Conservation (phyloP, 2,113 vertebrate species). For the Ochotona curzoniae region DNA sequence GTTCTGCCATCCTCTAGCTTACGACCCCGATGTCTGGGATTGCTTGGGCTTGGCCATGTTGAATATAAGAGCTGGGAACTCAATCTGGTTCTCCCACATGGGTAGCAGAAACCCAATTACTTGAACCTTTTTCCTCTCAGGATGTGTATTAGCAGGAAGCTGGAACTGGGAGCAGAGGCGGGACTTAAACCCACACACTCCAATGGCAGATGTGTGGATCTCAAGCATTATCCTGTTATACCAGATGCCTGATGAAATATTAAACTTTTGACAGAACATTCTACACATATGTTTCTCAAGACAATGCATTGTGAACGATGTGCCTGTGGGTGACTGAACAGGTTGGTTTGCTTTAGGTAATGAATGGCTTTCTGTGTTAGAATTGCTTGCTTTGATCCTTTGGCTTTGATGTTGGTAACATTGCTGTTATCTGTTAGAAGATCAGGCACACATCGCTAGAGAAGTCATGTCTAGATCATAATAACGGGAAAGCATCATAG, state of each 20-base stretch:
- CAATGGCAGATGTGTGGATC: no score
- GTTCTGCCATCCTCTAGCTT: no score
- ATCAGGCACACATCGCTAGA: neutral
- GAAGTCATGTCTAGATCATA: neutral
- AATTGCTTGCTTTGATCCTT: neutral
- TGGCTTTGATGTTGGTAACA: neutral
- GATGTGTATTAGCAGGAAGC: no score
- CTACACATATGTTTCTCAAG: slow-evolving; percentile 16
- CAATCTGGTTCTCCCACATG: no score
- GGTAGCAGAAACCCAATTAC: no score
- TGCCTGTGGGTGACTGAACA: neutral
- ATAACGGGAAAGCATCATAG: neutral
- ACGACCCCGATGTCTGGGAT: no score
- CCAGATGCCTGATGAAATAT: neutral
- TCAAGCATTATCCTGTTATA: no score
- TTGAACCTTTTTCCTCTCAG: no score
- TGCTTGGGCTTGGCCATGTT: no score
- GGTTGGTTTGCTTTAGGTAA: neutral
- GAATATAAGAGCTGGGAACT: no score
- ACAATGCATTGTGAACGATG: slow-evolving; percentile 10
- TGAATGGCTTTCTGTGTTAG: neutral
- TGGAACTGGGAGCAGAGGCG: no score
- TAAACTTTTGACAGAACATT: neutral
- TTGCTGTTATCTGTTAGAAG: neutral
- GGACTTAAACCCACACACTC: no score